Percentiles rank a stretch among this genome's conserved stretches.
phyloP scores from a whole-genome alignment of 2,797 vertebrate genomes.

The Paedocypris micromegethes region DNA sequence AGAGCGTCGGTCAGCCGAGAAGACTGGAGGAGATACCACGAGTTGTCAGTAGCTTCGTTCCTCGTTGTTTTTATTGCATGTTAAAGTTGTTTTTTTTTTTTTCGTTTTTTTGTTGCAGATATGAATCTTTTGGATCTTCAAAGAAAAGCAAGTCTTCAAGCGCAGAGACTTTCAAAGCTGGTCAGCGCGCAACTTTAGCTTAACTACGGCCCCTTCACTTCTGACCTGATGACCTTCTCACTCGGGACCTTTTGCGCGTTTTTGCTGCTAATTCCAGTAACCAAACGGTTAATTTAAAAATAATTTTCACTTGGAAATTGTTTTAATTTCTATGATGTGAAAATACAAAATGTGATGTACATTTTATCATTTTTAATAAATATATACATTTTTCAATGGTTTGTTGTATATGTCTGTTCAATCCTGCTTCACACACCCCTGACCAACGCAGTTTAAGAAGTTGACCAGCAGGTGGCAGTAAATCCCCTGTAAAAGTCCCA shows the following conservation, averaged over 20 bases:
- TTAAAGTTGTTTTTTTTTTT: constrained; percentile 4
- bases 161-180: constrained; percentile 67
- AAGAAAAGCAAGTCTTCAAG: constrained; percentile 68
- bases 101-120: constrained; percentile 65
- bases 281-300: background rate
- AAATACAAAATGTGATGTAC: constrained; percentile 2
- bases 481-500: constrained; percentile 2
- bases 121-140: constrained; percentile 77
- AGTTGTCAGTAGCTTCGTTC: constrained; percentile 75
- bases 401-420: background rate
- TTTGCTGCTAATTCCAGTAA: constrained; percentile 1
- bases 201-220: constrained; percentile 50
- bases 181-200: constrained; percentile 88
- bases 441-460: background rate
- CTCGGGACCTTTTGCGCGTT: too few relatives aligned
- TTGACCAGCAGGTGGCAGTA: constrained; percentile 39
- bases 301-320: background rate
- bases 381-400: background rate
- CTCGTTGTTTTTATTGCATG: background rate
- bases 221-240: too few relatives aligned
- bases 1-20: constrained; percentile 81
- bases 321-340: background rate
- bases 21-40: constrained; percentile 82
- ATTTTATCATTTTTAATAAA: too few relatives aligned
- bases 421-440: background rate